Evolutionary conservation across 1,140 invertebrate genomes (phyloP).

Genomic region (Ceratoteleas bidentatus): DNA sequence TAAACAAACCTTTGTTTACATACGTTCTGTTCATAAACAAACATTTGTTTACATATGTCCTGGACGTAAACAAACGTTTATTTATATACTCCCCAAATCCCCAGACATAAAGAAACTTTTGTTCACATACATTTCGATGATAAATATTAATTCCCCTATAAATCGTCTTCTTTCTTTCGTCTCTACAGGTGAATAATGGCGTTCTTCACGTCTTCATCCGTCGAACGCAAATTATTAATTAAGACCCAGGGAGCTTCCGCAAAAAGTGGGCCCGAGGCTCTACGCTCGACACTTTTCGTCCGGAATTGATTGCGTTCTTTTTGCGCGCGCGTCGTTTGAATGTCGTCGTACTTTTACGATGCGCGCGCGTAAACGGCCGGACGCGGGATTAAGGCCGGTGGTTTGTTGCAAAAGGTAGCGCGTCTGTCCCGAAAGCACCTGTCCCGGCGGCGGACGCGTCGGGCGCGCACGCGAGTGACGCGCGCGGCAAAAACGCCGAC

Average conservation of each 20-base stretch:
- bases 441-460: slow-evolving; percentile 12
- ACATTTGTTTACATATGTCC: no score
- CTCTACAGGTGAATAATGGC: no score
- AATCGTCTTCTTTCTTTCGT: not conserved
- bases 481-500: slow-evolving; percentile 21
- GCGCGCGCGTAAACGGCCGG: slow-evolving; percentile 61
- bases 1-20: no score
- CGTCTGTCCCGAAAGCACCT: slow-evolving; percentile 62
- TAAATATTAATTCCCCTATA: no score
- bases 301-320: slow-evolving; percentile 42
- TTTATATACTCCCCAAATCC: no score
- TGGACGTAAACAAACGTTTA: no score
- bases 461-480: slow-evolving; percentile 46
- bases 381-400: slow-evolving; percentile 66
- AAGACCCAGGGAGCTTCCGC: not conserved
- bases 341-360: slow-evolving; percentile 44
- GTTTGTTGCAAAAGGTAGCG: slow-evolving; percentile 53
- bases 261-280: slow-evolving; percentile 6
- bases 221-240: not conserved
- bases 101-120: no score
- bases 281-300: slow-evolving; percentile 25
- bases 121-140: no score
- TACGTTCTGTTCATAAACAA: no score
- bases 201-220: not conserved
- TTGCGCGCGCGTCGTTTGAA: slow-evolving; percentile 23